Conservation (phyloP, 2,888 invertebrate genomes). For the Tipula unca region DNA sequence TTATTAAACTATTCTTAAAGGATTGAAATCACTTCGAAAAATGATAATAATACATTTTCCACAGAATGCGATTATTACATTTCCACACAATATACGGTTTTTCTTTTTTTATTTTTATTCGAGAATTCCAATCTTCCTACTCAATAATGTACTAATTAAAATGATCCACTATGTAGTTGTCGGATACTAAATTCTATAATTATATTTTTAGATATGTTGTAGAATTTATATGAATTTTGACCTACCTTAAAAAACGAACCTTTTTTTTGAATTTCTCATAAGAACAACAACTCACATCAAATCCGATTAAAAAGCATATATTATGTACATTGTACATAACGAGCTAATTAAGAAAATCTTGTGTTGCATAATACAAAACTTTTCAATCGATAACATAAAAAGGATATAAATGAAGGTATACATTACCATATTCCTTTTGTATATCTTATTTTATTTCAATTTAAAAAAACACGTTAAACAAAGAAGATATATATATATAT, state of each 20-base stretch:
- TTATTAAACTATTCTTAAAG: neutral
- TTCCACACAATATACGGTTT: neutral
- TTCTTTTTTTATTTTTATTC: neutral
- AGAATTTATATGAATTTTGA: neutral
- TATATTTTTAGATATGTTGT: neutral
- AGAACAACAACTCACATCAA: neutral
- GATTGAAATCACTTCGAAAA: neutral
- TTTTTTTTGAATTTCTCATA: too few species aligned
- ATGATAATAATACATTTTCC: neutral
- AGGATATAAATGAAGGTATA: neutral
- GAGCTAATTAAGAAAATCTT: neutral
- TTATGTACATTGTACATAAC: too few species aligned
- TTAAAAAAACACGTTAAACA: neutral
- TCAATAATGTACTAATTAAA: neutral
- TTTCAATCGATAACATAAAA: neutral
- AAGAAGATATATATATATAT: neutral
- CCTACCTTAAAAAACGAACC: neutral
- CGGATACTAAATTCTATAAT: neutral
- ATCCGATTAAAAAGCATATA: neutral
- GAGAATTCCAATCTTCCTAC: neutral
- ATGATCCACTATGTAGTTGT: neutral
- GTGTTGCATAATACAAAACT: neutral
- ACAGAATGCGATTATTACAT: neutral
- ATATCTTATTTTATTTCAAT: neutral
- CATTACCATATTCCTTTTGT: too few species aligned